phyloP scores from a whole-genome alignment of 1,140 invertebrate genomes.

The Samia ricini region DNA sequence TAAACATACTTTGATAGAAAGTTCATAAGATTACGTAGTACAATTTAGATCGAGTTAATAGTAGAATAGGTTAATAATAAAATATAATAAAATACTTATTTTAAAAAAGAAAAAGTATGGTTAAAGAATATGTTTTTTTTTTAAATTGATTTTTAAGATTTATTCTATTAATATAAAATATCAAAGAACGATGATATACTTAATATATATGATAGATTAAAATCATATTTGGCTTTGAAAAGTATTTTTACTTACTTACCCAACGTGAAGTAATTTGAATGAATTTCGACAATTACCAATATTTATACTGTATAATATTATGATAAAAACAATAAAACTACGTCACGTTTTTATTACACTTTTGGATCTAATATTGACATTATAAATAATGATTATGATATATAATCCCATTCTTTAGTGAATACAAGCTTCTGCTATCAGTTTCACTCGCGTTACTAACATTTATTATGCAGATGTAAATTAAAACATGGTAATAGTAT shows the following conservation, averaged over 20 bases:
- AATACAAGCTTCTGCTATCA: not conserved
- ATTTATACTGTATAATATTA: conserved; percentile 18
- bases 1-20: too few species aligned
- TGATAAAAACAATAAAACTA: conserved; percentile 21
- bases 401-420: not conserved
- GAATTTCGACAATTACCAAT: not conserved
- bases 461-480: too few species aligned
- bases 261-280: conserved; percentile 12
- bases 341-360: not conserved
- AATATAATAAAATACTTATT: too few species aligned
- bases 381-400: not conserved
- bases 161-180: too few species aligned
- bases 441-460: not conserved
- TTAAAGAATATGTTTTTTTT: not conserved
- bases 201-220: too few species aligned
- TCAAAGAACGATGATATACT: too few species aligned
- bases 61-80: too few species aligned
- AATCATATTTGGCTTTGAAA: not conserved
- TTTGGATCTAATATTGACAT: not conserved
- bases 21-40: too few species aligned
- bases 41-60: too few species aligned
- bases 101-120: not conserved
- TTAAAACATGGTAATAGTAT: too few species aligned
- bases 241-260: conserved; percentile 8
- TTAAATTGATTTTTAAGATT: not conserved